Evolutionary conservation across 2,888 invertebrate species (phyloP).

Genomic region (Athetis lepigone): DNA sequence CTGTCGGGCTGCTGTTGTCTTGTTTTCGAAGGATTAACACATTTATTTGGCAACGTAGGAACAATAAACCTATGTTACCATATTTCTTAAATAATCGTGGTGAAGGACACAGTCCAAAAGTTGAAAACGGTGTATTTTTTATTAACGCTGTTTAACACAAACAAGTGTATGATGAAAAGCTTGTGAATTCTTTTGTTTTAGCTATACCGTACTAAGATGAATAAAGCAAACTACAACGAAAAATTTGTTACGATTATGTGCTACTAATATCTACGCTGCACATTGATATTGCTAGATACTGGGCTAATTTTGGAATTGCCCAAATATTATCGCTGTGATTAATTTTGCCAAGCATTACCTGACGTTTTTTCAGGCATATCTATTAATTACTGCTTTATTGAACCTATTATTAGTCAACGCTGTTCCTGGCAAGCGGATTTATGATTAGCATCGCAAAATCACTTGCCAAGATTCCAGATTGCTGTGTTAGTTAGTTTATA

Average conservation of each 20-base stretch:
- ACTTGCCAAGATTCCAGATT: conserved; percentile 1
- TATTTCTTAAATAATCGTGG: neutral
- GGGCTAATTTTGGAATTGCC: conserved; percentile 10
- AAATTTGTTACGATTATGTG: conserved; percentile 3
- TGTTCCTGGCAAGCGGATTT: neutral
- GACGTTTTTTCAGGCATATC: neutral
- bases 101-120: neutral
- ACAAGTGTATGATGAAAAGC: neutral
- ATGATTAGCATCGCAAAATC: neutral
- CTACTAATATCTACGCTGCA: neutral
- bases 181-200: neutral
- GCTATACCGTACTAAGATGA: neutral
- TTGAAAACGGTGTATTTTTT: neutral
- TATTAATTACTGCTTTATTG: conserved; percentile 2
- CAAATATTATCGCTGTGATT: conserved; percentile 5
- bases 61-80: neutral
- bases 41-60: neutral
- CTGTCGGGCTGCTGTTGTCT: too few relatives aligned
- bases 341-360: neutral
- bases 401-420: too few relatives aligned
- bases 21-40: too few relatives aligned
- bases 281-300: neutral
- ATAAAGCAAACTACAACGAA: conserved; percentile 1
- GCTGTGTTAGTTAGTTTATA: neutral
- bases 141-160: neutral